A percentile compares a stretch with the other conserved stretches of the same genome.
These are phyloP conservation scores for Lagopus leucura DNA, from an alignment of 2,113 vertebrate genomes.

Conservation along the genomic window DNA sequence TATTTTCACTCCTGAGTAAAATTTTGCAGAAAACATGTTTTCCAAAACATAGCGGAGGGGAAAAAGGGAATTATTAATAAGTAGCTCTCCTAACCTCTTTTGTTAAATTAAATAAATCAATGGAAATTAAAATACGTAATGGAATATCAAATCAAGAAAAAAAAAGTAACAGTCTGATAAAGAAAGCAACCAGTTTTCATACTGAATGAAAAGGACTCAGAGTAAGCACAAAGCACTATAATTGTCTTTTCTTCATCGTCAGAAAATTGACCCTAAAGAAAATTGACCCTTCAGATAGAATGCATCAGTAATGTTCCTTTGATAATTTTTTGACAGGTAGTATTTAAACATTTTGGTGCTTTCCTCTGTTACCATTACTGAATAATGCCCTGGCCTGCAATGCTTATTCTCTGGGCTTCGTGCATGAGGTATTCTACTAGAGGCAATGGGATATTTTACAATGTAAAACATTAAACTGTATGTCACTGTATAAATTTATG, in stretches of 20 bases:
- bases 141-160: neutral
- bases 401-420: neutral
- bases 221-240: neutral
- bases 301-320: accelerated
- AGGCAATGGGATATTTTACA: neutral
- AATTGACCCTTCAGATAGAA: neutral
- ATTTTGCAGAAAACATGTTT: conserved; percentile 18
- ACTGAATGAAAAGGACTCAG: neutral
- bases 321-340: neutral
- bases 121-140: conserved; percentile 25
- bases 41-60: neutral
- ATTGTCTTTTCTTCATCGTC: neutral
- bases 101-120: conserved; percentile 34
- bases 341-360: neutral
- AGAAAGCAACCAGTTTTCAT: neutral
- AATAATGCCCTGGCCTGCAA: neutral
- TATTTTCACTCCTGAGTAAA: conserved; percentile 15
- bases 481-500: neutral
- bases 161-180: neutral
- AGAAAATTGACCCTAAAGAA: neutral
- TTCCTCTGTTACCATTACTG: neutral
- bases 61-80: neutral
- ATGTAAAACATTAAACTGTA: neutral
- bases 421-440: neutral
- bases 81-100: conserved; percentile 19